Percentiles rank a stretch among this genome's conserved stretches.
These are phyloP conservation scores for Pemphredon lugubris DNA, from an alignment of 2,888 invertebrate genomes.

Conservation along the genomic window DNA sequence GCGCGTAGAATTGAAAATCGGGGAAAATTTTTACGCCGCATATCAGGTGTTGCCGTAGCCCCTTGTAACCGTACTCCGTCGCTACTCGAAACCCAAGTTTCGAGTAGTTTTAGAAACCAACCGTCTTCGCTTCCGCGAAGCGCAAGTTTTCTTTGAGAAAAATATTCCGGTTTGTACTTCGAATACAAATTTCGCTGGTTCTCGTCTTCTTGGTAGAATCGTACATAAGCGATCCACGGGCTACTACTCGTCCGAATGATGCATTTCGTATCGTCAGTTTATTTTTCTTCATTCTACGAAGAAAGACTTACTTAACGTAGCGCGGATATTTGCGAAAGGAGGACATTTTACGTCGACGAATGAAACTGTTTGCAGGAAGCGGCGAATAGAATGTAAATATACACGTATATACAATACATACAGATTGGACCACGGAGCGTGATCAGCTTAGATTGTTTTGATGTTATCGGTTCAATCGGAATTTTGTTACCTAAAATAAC, in stretches of 20 bases:
- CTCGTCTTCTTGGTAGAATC: conserved; percentile 1
- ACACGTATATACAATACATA: too few species aligned
- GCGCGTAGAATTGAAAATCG: conserved; percentile 27
- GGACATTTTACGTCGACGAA: too few species aligned
- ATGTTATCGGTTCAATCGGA: too few species aligned
- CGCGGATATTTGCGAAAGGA: too few species aligned
- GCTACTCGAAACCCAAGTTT: conserved; percentile 25
- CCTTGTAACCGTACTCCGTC: conserved; percentile 44
- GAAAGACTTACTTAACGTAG: too few species aligned
- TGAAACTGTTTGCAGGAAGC: too few species aligned
- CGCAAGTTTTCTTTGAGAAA: conserved; percentile 1
- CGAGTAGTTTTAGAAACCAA: background rate
- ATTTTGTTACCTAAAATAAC: too few species aligned
- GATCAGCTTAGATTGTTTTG: too few species aligned
- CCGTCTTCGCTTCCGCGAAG: background rate
- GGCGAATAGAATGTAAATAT: too few species aligned
- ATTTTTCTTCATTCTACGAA: background rate
- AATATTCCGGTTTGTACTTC: background rate
- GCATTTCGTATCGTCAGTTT: background rate
- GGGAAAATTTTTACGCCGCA: conserved; percentile 43
- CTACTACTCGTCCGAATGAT: too few species aligned
- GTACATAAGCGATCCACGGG: too few species aligned
- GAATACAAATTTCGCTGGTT: conserved; percentile 9
- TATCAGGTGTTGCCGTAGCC: conserved; percentile 47
- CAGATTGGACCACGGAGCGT: too few species aligned